Conservation (phyloP, 1,140 invertebrate species). For the Chionoecetes opilio region DNA sequence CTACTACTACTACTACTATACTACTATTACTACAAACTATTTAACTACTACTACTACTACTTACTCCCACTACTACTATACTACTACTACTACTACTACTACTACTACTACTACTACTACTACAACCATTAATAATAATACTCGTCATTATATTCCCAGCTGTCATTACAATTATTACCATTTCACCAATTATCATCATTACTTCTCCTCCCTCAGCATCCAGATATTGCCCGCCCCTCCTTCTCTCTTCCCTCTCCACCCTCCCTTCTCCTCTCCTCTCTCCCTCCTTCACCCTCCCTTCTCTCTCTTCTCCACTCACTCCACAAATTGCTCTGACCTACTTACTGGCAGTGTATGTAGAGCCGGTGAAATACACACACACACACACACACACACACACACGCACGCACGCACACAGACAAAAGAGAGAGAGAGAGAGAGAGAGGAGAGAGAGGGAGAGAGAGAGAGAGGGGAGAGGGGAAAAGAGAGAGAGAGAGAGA, state of each 20-base stretch:
- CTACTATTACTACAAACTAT: too few relatives aligned
- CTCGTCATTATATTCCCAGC: not conserved
- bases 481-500: constrained; percentile 53
- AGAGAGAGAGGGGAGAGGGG: constrained; percentile 41
- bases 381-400: too few relatives aligned
- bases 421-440: too few relatives aligned
- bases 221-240: not conserved
- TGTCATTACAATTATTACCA: not conserved
- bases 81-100: too few relatives aligned
- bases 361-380: not conserved
- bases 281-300: not conserved
- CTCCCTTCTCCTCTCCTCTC: not conserved
- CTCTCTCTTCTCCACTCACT: not conserved
- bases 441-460: constrained; percentile 55
- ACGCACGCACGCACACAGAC: too few relatives aligned
- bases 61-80: too few relatives aligned
- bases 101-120: not conserved
- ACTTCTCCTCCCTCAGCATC: not conserved
- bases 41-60: too few relatives aligned
- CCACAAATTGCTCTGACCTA: constrained; percentile 19
- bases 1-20: too few relatives aligned
- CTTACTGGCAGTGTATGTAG: not conserved
- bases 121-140: not conserved
- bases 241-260: not conserved
- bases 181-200: not conserved